These are phyloP conservation scores for Micrastur ruficollis DNA, from an alignment of 2,797 vertebrate species.

Conservation along the genomic window DNA sequence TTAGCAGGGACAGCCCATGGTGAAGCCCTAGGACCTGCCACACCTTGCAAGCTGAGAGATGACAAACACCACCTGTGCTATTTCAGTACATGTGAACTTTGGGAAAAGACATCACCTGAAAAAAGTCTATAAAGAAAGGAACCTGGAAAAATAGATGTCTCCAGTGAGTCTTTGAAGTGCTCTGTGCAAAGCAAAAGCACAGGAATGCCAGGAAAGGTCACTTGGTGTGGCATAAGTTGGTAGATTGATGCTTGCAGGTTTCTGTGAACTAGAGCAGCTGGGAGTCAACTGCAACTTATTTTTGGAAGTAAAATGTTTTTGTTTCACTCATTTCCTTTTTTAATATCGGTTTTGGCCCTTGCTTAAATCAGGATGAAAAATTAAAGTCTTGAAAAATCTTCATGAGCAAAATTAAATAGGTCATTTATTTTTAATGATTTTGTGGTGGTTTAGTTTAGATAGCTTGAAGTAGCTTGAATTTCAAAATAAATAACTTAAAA, in stretches of 20 bases:
- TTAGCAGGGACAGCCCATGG: background rate
- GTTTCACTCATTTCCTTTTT: background rate
- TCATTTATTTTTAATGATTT: background rate
- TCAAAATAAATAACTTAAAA: background rate
- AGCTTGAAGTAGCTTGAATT: background rate
- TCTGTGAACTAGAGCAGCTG: background rate
- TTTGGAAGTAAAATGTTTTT: background rate
- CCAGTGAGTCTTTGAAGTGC: background rate
- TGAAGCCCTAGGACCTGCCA: background rate
- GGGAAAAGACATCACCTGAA: background rate
- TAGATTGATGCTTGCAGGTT: background rate
- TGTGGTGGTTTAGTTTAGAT: background rate
- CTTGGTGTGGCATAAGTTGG: background rate
- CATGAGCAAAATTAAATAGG: background rate
- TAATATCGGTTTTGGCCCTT: background rate
- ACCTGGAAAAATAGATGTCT: background rate
- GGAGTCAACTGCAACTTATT: background rate
- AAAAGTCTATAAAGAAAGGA: background rate
- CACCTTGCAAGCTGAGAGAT: conserved; percentile 1
- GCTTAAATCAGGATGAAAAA: background rate
- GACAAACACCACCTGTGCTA: background rate
- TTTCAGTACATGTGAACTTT: background rate
- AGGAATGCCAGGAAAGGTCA: background rate
- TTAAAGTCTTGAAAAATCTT: background rate
- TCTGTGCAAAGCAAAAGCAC: background rate